Evolutionary conservation across 2,888 invertebrate species (phyloP).

Genomic region (Eumerus sabulonum): DNA sequence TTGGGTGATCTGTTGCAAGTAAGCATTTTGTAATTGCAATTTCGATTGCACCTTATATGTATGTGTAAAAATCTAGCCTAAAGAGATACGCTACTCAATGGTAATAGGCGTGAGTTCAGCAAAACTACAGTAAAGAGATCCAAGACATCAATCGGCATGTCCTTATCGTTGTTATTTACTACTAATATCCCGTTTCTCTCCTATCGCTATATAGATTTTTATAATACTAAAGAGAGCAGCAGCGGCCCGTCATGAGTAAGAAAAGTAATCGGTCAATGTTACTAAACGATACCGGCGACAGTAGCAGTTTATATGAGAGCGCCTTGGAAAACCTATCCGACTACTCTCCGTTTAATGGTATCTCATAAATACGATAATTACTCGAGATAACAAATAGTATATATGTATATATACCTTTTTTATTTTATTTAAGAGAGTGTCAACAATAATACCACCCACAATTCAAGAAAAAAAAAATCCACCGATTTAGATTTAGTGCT

Average conservation of each 20-base stretch:
- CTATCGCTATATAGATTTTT: background rate
- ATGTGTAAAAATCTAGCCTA: too few relatives aligned
- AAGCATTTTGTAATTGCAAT: too few relatives aligned
- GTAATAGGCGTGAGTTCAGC: too few relatives aligned
- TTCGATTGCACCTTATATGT: too few relatives aligned
- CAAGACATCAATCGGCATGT: too few relatives aligned
- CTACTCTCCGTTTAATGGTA: slow-evolving; percentile 75
- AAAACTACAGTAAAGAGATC: too few relatives aligned
- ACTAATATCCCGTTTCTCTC: background rate
- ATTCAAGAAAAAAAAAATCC: slow-evolving; percentile 69
- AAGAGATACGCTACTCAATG: too few relatives aligned
- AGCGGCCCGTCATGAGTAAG: slow-evolving; percentile 36
- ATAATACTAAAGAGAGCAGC: slow-evolving; percentile 25
- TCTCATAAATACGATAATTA: background rate
- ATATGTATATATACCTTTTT: too few relatives aligned
- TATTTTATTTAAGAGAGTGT: slow-evolving; percentile 73
- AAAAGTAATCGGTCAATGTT: slow-evolving; percentile 33
- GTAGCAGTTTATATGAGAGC: slow-evolving; percentile 75
- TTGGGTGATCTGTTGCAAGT: too few relatives aligned
- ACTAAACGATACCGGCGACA: slow-evolving; percentile 44
- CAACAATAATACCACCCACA: slow-evolving; percentile 70
- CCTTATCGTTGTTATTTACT: too few relatives aligned
- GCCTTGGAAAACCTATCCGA: slow-evolving; percentile 74
- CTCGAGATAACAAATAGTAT: too few relatives aligned
- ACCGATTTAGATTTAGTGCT: slow-evolving; percentile 72